Evolutionary conservation across 2,113 vertebrate genomes (phyloP).

Genomic region (Indicator maculatus): DNA sequence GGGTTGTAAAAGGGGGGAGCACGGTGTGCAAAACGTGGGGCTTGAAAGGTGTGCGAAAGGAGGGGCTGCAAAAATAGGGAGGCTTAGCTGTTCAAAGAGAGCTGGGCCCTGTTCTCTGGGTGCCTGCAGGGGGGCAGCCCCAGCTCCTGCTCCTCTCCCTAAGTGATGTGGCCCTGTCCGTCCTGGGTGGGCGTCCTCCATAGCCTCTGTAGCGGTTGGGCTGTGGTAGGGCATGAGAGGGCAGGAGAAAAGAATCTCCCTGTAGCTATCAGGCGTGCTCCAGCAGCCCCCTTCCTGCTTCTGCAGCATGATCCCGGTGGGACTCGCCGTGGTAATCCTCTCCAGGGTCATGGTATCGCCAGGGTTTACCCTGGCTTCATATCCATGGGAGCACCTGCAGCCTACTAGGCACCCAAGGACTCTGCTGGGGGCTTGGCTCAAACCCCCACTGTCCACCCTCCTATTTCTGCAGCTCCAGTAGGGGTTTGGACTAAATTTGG

Average conservation of each 20-base stretch:
- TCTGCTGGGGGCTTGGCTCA: not conserved
- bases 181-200: not conserved
- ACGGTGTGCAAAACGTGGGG: no score
- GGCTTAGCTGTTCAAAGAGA: not conserved
- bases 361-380: not conserved
- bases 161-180: no score
- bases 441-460: no score
- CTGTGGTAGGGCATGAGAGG: not conserved
- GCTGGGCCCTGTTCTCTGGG: not conserved
- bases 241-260: no score
- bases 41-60: no score
- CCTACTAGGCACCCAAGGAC: not conserved
- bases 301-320: not conserved
- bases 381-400: not conserved
- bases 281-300: not conserved
- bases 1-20: no score
- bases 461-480: no score
- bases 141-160: not conserved
- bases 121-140: not conserved
- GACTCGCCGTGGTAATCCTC: not conserved
- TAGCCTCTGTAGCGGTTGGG: not conserved
- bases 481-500: fast-evolving
- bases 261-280: not conserved
- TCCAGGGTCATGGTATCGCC: not conserved
- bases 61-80: not conserved